Evolutionary conservation across 2,888 invertebrate species (phyloP).

Genomic region (Perizoma flavofasciatum): DNA sequence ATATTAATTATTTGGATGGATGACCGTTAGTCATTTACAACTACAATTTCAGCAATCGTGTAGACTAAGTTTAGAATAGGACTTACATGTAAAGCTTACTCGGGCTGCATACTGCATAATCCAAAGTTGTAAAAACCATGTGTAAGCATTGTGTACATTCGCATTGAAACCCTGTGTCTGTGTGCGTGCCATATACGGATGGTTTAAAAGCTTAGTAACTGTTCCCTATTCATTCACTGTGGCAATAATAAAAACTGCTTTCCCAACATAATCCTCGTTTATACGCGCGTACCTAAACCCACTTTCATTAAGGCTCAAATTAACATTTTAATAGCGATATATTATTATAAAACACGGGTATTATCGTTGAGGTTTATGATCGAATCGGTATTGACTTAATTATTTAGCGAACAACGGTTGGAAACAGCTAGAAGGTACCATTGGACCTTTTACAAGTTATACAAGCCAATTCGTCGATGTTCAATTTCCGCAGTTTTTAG

Average conservation of each 20-base stretch:
- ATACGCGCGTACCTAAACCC: conserved; percentile 70
- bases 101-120: too few relatives aligned
- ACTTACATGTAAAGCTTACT: too few relatives aligned
- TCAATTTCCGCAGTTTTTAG: too few relatives aligned
- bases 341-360: conserved; percentile 69
- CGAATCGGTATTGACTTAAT: conserved; percentile 51
- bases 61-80: too few relatives aligned
- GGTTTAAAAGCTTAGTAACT: conserved; percentile 23
- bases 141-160: background rate
- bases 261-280: conserved; percentile 73
- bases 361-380: conserved; percentile 65
- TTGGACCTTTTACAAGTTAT: conserved; percentile 14
- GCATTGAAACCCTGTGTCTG: too few relatives aligned
- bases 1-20: too few relatives aligned
- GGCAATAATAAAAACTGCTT: conserved; percentile 73
- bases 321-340: conserved; percentile 81
- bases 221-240: conserved; percentile 20
- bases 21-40: too few relatives aligned
- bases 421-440: conserved; percentile 38
- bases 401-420: conserved; percentile 47
- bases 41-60: too few relatives aligned
- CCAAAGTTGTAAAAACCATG: background rate
- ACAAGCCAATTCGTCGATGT: too few relatives aligned
- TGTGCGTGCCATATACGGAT: conserved; percentile 8
- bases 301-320: conserved; percentile 78